A percentile compares a stretch with the other conserved stretches of the same genome.
Evolutionary conservation across 2,797 vertebrate genomes (phyloP).

Genomic region (Neosilurus hyrtlii): DNA sequence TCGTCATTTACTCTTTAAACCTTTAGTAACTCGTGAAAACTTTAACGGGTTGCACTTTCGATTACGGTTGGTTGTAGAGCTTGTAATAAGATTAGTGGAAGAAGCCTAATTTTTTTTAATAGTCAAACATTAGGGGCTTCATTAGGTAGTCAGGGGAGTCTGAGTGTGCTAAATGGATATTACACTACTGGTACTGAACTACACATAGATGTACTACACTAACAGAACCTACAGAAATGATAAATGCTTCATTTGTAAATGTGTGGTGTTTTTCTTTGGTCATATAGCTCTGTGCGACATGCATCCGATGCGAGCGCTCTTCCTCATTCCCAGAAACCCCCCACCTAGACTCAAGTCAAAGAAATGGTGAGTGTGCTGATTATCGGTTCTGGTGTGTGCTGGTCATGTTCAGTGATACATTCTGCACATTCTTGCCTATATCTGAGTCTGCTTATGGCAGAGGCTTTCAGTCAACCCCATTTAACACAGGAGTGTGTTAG

Average conservation of each 20-base stretch:
- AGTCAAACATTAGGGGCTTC: too few species aligned
- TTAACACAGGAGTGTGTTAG: background rate
- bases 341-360: slow-evolving; percentile 98
- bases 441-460: too few species aligned
- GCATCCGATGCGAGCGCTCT: slow-evolving; percentile 99
- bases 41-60: background rate
- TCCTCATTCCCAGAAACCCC: slow-evolving; percentile 98
- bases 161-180: too few species aligned
- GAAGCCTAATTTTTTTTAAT: background rate
- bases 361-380: slow-evolving; percentile 83
- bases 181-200: background rate
- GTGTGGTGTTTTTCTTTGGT: slow-evolving; percentile 28
- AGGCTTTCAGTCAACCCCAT: too few species aligned
- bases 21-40: background rate
- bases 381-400: background rate
- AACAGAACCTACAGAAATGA: background rate
- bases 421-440: too few species aligned
- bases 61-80: background rate
- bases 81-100: background rate
- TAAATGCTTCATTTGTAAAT: background rate
- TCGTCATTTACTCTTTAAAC: background rate
- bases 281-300: slow-evolving; percentile 94
- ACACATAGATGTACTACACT: too few species aligned
- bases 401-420: background rate
- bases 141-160: background rate